Conservation (phyloP, 1,140 invertebrate genomes). For the Bombus affinis region DNA sequence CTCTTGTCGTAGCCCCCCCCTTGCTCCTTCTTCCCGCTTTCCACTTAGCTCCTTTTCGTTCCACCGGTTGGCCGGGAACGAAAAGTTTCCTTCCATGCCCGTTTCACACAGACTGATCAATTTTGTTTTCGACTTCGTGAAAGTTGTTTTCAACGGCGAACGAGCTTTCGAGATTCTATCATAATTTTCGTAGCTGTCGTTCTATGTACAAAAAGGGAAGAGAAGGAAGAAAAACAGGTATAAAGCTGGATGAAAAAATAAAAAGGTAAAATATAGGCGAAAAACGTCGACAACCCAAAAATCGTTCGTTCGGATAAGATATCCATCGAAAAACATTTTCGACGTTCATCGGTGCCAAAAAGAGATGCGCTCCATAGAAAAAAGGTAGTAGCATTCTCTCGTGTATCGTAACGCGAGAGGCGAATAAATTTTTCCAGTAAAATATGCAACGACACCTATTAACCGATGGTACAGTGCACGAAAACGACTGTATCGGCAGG, state of each 20-base stretch:
- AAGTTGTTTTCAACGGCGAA: constrained; percentile 16
- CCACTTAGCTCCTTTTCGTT: constrained; percentile 32
- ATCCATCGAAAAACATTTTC: not conserved
- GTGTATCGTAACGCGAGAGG: not conserved
- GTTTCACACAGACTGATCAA: constrained; percentile 37
- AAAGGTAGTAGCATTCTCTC: not conserved
- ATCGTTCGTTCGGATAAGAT: not conserved
- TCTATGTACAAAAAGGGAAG: not conserved
- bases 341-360: not conserved
- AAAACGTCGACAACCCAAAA: not conserved
- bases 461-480: not conserved
- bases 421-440: constrained; percentile 37
- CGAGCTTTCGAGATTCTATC: constrained; percentile 16
- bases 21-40: constrained; percentile 20
- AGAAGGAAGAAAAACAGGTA: not conserved
- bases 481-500: constrained; percentile 44
- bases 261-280: not conserved
- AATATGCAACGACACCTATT: constrained; percentile 38
- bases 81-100: constrained; percentile 19
- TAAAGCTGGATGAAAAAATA: too few species aligned
- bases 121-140: constrained; percentile 16
- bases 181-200: constrained; percentile 2
- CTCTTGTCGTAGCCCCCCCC: constrained; percentile 5
- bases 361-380: not conserved
- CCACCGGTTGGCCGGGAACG: constrained; percentile 29